phyloP scores from a whole-genome alignment of 2,113 vertebrate species.

The Phaethornis superciliosus region DNA sequence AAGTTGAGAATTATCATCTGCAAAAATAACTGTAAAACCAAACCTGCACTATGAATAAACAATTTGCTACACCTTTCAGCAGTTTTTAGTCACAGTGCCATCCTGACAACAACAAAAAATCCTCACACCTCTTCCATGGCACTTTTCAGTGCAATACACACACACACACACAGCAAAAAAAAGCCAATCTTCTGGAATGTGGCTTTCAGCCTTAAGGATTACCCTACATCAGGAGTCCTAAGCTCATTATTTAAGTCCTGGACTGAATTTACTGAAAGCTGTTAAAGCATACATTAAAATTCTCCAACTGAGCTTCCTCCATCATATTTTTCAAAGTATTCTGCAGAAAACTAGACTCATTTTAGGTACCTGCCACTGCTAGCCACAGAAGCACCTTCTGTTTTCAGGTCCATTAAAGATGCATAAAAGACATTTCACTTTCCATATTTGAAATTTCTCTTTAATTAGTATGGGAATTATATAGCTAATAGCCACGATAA shows the following conservation, averaged over 20 bases:
- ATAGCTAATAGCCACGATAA: not conserved
- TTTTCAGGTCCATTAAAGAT: not conserved
- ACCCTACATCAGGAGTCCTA: not conserved
- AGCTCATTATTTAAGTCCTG: not conserved
- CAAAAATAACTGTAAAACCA: not conserved
- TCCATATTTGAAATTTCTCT: not conserved
- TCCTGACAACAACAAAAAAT: not conserved
- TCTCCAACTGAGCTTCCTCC: not conserved
- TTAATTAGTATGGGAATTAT: not conserved
- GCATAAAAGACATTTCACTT: not conserved
- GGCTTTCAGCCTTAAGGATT: not conserved
- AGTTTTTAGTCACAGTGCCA: not conserved
- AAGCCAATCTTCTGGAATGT: fast-evolving
- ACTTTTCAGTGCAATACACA: not conserved
- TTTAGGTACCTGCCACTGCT: not conserved
- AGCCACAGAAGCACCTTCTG: not conserved
- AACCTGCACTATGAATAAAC: not conserved
- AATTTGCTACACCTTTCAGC: not conserved
- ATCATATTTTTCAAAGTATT: not conserved
- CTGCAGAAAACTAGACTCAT: not conserved
- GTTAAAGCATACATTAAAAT: not conserved
- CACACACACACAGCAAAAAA: not conserved
- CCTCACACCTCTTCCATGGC: not conserved
- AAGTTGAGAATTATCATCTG: not conserved
- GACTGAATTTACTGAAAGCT: not conserved